Evolutionary conservation across 2,797 vertebrate genomes (phyloP).

Genomic region (Trematomus bernacchii): DNA sequence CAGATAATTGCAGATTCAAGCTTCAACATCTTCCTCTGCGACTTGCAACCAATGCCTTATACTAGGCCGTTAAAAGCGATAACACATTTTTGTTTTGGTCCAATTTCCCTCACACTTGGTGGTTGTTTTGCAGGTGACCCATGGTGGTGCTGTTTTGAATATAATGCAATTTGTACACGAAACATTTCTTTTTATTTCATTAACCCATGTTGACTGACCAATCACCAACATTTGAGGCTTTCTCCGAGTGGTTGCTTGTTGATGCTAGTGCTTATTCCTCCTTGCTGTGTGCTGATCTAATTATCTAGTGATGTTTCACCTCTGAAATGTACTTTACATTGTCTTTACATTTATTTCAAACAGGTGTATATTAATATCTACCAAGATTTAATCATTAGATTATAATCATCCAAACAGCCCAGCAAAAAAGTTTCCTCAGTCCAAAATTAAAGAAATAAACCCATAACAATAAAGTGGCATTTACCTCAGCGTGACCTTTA

Average conservation of each 20-base stretch:
- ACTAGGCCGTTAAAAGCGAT: neutral
- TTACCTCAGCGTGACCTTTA: conserved; percentile 39
- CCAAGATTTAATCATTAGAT: conserved; percentile 1
- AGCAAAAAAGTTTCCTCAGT: neutral
- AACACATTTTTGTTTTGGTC: neutral
- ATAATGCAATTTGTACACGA: no score
- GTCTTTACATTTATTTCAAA: neutral
- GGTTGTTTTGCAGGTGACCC: no score
- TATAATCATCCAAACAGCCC: neutral
- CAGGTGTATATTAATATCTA: neutral
- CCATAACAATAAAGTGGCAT: conserved; percentile 7
- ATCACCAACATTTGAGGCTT: neutral
- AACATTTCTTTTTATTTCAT: no score
- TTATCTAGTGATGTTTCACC: neutral
- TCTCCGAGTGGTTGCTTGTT: neutral
- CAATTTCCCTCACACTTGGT: no score
- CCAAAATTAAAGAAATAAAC: neutral
- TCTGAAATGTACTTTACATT: neutral
- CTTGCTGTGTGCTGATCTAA: neutral
- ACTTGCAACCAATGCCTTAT: neutral
- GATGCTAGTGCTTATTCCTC: neutral
- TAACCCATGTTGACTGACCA: neutral
- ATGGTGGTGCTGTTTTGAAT: no score
- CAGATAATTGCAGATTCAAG: neutral
- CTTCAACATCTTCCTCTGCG: neutral